phyloP scores from a whole-genome alignment of 2,113 vertebrate species.

The Apistogramma diplotaenia region DNA sequence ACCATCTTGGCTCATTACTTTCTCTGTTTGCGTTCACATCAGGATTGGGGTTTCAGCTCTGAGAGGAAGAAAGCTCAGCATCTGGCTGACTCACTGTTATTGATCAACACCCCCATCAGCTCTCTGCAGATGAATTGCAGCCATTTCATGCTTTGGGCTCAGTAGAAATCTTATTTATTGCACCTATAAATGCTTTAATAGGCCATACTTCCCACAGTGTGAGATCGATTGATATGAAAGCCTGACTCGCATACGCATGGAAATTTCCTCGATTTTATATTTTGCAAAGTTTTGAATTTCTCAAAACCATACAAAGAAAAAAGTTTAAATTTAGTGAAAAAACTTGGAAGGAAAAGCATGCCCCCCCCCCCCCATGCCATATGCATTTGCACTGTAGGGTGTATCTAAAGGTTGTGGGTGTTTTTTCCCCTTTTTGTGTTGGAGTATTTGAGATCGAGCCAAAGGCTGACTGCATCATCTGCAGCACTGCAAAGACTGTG shows the following conservation, averaged over 20 bases:
- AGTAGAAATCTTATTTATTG: constrained; percentile 26
- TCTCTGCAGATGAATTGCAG: background rate
- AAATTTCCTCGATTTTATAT: background rate
- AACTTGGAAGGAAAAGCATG: too few species aligned
- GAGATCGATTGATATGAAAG: background rate
- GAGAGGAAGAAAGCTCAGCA: background rate
- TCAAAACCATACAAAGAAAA: background rate
- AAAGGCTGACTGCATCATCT: background rate
- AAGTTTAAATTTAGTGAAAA: background rate
- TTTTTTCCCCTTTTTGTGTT: background rate
- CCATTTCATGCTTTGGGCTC: constrained; percentile 4
- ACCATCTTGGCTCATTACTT: background rate
- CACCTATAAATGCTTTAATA: constrained; percentile 2
- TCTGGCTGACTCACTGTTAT: constrained; percentile 4
- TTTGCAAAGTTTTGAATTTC: background rate
- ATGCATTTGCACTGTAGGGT: background rate
- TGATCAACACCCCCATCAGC: background rate
- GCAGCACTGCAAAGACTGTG: background rate
- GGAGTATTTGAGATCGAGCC: background rate
- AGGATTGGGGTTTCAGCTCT: background rate
- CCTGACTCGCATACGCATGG: background rate
- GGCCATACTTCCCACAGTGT: background rate
- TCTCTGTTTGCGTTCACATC: background rate
- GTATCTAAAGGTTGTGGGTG: background rate
- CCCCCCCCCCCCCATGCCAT: background rate